Evolutionary conservation across 1,140 invertebrate genomes (phyloP), one percentile per base, ranked within the genome.

Genomic region (Schlechtendalia chinensis): DNA sequence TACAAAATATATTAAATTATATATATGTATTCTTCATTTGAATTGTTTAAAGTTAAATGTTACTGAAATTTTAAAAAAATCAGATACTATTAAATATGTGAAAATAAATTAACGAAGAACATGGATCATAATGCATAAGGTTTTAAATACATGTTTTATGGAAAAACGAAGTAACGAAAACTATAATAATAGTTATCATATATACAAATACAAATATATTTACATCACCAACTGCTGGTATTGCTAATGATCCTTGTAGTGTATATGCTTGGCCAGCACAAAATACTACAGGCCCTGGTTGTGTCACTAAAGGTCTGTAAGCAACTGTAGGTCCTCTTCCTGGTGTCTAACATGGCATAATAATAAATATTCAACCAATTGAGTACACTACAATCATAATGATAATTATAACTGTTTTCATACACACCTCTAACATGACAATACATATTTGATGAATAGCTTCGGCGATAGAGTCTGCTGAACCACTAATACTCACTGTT

Each of bases 241-340:
- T 93, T 85, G 94, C 94, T 88, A 96, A 96, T 89, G 96, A 96
- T 88, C 95, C 95, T 90, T 96, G 96, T 87, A 97, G 94, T 85
- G 95, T 96, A 89, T 96, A 98, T 83, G 95, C 95, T 89, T 97
- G 95, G 85, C 95, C 96, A 85, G 96, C 96, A 86, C 96, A 95
- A 87, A 97, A 91, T 86, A 96, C 96, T 84, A 98, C 94, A 84
- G 96, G 96, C 85, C 93, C 92, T 86, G 93, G 91, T 82, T 94
- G 91, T 89, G 94, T 93, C 85, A 96, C 96, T 90, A 98, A 90
- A 83, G 90, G 90, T 84, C 90, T 88, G 86, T 91, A 91, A 71
- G 90, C 89, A 82, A 91, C 88, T 81, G 89, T 91, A 71, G 89
- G 88, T 82, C 90, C 90, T 85, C 91, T 91, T 80, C 90, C 89